These are phyloP conservation scores for Champsocephalus esox DNA, from an alignment of 2,797 vertebrate species.

Conservation along the genomic window DNA sequence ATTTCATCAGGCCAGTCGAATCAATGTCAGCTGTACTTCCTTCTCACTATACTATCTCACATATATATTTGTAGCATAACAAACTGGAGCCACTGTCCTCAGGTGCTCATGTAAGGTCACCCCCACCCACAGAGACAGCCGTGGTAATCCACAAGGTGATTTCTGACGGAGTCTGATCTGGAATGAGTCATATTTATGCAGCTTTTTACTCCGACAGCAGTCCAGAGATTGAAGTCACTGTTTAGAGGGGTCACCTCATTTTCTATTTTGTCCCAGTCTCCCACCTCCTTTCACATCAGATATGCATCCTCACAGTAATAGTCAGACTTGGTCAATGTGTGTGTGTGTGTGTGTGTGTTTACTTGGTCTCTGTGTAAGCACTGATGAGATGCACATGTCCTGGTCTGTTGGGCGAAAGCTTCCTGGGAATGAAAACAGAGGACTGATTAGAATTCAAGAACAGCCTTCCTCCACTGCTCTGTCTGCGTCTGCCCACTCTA, in stretches of 20 bases:
- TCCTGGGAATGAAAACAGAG: conserved; percentile 55
- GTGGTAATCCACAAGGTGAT: conserved; percentile 17
- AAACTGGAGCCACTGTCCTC: conserved; percentile 20
- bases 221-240: conserved; percentile 18
- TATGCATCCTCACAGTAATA: conserved; percentile 30
- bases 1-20: conserved; percentile 42
- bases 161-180: conserved; percentile 3
- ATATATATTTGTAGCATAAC: conserved; percentile 13
- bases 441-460: conserved; percentile 67
- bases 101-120: conserved; percentile 31
- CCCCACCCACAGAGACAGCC: conserved; percentile 10
- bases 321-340: conserved; percentile 4
- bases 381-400: conserved; percentile 59
- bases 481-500: conserved; percentile 47
- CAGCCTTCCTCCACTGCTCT: conserved; percentile 46
- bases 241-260: conserved; percentile 33
- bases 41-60: conserved; percentile 2
- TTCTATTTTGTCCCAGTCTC: conserved; percentile 12
- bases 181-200: conserved; percentile 32
- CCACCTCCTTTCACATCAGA: conserved; percentile 16
- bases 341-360: conserved; percentile 24
- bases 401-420: conserved; percentile 44
- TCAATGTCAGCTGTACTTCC: conserved; percentile 37
- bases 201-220: conserved; percentile 19
- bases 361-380: conserved; percentile 42